Conservation (phyloP, 1,140 invertebrate genomes). For the Amphibalanus amphitrite region DNA sequence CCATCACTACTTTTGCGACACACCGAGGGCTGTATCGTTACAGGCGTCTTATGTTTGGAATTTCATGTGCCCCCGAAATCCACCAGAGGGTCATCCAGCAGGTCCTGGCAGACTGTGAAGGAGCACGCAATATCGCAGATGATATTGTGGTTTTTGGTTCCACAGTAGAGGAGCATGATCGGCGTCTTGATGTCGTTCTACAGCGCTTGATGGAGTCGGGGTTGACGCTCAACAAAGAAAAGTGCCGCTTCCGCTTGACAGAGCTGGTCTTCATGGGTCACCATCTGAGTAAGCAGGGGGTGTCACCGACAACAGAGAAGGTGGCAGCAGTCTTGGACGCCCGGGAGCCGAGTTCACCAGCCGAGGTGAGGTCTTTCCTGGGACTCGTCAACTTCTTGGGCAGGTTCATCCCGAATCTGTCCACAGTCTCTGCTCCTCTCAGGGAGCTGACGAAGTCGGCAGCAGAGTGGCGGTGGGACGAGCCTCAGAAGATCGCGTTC, state of each 20-base stretch:
- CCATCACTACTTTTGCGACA: neutral
- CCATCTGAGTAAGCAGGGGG: neutral
- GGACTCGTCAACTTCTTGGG: neutral
- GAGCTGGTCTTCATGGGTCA: neutral
- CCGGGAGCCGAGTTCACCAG: neutral
- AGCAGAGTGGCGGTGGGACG: neutral
- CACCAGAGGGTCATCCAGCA: neutral
- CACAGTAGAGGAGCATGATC: neutral
- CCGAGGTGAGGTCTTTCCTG: neutral
- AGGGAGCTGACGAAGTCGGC: neutral
- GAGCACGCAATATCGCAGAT: neutral
- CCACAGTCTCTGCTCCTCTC: neutral
- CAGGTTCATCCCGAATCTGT: neutral
- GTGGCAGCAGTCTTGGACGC: neutral
- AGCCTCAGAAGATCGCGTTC: neutral
- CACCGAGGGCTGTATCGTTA: neutral
- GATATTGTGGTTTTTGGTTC: neutral
- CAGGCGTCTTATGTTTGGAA: neutral
- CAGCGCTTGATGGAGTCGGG: neutral
- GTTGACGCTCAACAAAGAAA: neutral
- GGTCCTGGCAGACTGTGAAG: neutral
- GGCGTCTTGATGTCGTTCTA: neutral
- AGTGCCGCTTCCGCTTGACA: neutral
- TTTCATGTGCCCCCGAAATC: neutral
- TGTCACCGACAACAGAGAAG: neutral